A percentile compares a stretch with the other conserved stretches of the same genome.
phyloP scores from a whole-genome alignment of 2,797 vertebrate genomes.

The Urosaurus nigricauda region DNA sequence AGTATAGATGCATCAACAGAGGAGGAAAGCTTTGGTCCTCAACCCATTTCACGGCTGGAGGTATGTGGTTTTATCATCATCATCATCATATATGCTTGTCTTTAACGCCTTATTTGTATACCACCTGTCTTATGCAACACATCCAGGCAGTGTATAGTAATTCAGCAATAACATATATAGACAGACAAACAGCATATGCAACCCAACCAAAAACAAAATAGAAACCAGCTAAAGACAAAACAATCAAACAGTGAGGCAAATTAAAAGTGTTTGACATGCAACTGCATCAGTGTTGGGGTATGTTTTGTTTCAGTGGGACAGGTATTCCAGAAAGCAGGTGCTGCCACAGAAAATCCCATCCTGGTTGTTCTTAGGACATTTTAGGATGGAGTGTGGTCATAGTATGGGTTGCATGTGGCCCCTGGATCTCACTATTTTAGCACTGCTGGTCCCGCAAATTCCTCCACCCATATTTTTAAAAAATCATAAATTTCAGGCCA shows the following conservation, averaged over 20 bases:
- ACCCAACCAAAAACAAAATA: background rate
- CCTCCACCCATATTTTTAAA: too few relatives aligned
- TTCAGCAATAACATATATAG: background rate
- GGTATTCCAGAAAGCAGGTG: background rate
- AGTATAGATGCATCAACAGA: constrained; percentile 84
- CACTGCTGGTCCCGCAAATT: too few relatives aligned
- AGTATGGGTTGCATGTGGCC: too few relatives aligned
- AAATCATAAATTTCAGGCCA: too few relatives aligned
- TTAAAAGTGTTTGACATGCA: background rate
- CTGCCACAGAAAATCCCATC: background rate
- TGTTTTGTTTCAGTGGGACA: background rate
- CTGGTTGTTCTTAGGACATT: background rate
- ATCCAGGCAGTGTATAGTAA: background rate
- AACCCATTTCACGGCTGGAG: constrained; percentile 90
- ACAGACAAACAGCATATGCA: background rate
- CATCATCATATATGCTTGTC: background rate
- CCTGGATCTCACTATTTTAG: too few relatives aligned
- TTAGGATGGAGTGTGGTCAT: background rate
- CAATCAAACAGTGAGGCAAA: background rate
- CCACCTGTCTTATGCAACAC: background rate
- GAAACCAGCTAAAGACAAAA: background rate
- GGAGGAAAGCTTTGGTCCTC: constrained; percentile 93
- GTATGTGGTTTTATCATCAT: constrained; percentile 74
- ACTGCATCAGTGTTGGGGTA: background rate
- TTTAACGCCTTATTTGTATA: background rate